Evolutionary conservation across 2,113 vertebrate species (phyloP), one percentile per base, ranked within the genome.

Genomic region (Peromyscus maniculatus): DNA sequence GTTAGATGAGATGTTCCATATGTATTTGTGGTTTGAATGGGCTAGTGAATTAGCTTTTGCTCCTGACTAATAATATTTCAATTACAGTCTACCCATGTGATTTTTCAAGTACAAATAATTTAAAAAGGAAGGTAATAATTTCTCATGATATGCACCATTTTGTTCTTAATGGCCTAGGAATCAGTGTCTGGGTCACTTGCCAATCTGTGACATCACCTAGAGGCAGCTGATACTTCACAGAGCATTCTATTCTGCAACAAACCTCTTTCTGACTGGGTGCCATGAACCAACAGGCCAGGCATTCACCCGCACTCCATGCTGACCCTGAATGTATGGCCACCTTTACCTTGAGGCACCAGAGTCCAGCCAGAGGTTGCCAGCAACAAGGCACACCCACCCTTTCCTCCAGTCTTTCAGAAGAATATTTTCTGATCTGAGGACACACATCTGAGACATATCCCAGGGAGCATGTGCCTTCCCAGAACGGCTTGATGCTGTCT

Each of bases 241-340:
- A 0, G 7, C 1, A 0, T 1, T 4, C 16, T 12, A 0, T 2
- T 13, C 49, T 0, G 39, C 75, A 74, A 31, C 36, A 91, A 55
- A 7, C 5, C 4, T 52, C 28, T 24, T 69, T 52, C 43, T 3
- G 49, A 52, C 15, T 55, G n/a, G 8, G 46, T 26, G 83, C 52
- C 24, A n/a, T 1, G n/a, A 74, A 9, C n/a, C 74, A 55, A 46
- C 15, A 1, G 0, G 36, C 2, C 26, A 83, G 12, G 33, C 10
- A 0, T 57, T 55, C 22, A 5, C 8, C 3, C 22, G n/a, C 24
- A 49, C 2, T 17, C 74, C 5, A 39, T 1, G 10, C 39, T 31
- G 46, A 79, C 6, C 46, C 64, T 2, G 22, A 49, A 4, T 2
- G 4, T 3, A 12, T 3, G n/a, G 21, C 67, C 36, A 2, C 24